Evolutionary conservation across 1,140 invertebrate species (phyloP), one percentile per base, ranked within the genome.

Genomic region (Galleria mellonella): DNA sequence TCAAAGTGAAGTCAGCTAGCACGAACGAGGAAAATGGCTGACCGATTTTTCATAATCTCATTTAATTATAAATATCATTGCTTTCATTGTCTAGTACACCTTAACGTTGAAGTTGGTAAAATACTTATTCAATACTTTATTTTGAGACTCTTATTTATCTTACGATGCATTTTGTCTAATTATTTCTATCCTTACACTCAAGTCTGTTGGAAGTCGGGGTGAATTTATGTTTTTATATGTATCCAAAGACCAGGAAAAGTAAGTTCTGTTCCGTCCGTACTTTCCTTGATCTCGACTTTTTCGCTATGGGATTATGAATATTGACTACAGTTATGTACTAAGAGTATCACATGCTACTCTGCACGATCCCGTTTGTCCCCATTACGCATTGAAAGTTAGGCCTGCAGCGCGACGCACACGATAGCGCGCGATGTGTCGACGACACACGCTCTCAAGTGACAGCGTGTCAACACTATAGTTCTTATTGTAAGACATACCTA

Each of bases 41-140:
- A 83, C 75, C 57, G 60, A 70, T 60, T 66, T 63, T 65, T 57
- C 46, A 48, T 69, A 64, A 72, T 68, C 47, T 59, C 61, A 59
- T 61, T 60, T 66, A 61, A 62, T 75, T 76, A 78, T 82, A 84
- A 82, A 84, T 84, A 84, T 74, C 68, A 82, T 84, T 79, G 79
- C 75, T 84, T 84, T 70, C 63, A 64, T 72, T 67, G 54, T 65
- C 63, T 83, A 73, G 70, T 70, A 76, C 62, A 61, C 53, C 61
- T 67, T 74, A 70, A 68, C 61, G 56, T 72, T 73, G 70, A 67
- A 71, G 67, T 78, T 68, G 72, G 72, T 84, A 79, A 82, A 84
- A 84, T 84, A 82, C 79, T 84, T 84, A 82, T 62, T 72, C 63
- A 83, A 81, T 81, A 81, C 76, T 75, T 72, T 55, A 50, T 56